phyloP scores from a whole-genome alignment of 2,888 invertebrate genomes.

The Agrochola macilenta region DNA sequence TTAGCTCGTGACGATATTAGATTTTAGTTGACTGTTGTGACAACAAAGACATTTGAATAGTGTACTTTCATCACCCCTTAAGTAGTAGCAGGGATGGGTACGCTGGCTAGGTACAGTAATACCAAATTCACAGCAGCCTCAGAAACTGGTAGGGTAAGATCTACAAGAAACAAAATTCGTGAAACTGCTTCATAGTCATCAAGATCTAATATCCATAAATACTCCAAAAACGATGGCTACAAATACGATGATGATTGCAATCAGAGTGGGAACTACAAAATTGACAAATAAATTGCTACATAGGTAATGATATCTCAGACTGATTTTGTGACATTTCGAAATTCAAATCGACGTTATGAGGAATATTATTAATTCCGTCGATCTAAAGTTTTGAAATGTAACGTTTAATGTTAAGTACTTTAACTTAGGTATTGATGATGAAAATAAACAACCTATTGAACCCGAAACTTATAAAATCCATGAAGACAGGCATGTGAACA shows the following conservation, averaged over 20 bases:
- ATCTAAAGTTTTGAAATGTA: not conserved
- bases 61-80: not conserved
- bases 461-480: not conserved
- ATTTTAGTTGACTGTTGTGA: not conserved
- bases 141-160: not conserved
- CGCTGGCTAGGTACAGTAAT: not conserved
- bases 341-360: not conserved
- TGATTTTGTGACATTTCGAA: not conserved
- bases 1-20: not conserved
- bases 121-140: not conserved
- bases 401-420: not conserved
- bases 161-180: not conserved
- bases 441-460: not conserved
- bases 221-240: not conserved
- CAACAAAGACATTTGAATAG: not conserved
- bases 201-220: not conserved
- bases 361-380: conserved; percentile 4
- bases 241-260: conserved; percentile 1
- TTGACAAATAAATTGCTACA: not conserved
- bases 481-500: not conserved
- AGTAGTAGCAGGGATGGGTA: not conserved
- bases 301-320: not conserved
- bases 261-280: not conserved
- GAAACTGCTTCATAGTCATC: not conserved
- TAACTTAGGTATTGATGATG: not conserved